Evolutionary conservation across 2,113 vertebrate genomes (phyloP).

Genomic region (Lamprotornis superbus): DNA sequence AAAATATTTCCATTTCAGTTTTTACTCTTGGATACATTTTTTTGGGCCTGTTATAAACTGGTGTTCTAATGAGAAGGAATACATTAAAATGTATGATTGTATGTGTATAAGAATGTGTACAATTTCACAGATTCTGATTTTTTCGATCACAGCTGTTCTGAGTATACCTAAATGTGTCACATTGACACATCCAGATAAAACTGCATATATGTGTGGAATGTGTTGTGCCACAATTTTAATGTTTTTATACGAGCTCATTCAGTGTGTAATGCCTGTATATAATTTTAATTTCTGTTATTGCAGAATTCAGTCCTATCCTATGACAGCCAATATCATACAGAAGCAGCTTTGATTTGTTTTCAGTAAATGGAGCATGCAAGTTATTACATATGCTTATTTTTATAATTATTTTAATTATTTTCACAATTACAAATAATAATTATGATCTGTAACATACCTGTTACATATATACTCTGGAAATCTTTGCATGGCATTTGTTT

Average conservation of each 20-base stretch:
- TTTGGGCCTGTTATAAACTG: constrained; percentile 43
- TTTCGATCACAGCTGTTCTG: constrained; percentile 17
- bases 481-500: not conserved
- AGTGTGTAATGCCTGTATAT: not conserved
- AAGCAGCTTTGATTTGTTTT: not conserved
- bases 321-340: not conserved
- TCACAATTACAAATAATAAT: not conserved
- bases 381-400: not conserved
- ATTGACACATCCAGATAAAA: not conserved
- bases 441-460: not conserved
- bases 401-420: not conserved
- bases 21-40: constrained; percentile 29
- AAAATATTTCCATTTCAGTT: constrained; percentile 54
- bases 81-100: not conserved
- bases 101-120: not conserved
- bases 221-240: not conserved
- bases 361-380: not conserved
- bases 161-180: not conserved
- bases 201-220: not conserved
- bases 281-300: not conserved
- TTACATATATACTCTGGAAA: not conserved
- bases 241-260: not conserved
- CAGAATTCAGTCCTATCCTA: not conserved
- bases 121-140: not conserved
- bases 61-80: constrained; percentile 29